Evolutionary conservation across 2,888 invertebrate species (phyloP).

Genomic region (Tetropium fuscum): DNA sequence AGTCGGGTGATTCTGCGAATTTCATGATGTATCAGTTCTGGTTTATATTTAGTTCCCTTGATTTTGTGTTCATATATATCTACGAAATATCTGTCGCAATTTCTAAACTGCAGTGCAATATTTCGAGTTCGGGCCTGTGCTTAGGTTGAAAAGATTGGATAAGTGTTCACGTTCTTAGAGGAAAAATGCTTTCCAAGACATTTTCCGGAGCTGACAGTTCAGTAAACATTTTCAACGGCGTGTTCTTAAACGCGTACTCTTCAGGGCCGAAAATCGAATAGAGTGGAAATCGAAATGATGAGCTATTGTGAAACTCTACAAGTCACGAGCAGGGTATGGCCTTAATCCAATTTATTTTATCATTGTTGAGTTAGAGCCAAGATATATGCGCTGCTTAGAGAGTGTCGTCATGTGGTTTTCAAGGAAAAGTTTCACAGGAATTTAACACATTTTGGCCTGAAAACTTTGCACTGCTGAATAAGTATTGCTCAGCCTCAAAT

Average conservation of each 20-base stretch:
- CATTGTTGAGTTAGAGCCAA: constrained; percentile 64
- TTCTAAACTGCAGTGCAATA: too few relatives aligned
- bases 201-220: constrained; percentile 65
- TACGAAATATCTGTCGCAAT: too few relatives aligned
- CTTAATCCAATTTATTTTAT: constrained; percentile 68
- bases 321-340: constrained; percentile 64
- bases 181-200: constrained; percentile 65
- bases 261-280: constrained; percentile 50
- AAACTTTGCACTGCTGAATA: constrained; percentile 12
- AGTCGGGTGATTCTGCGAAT: too few relatives aligned
- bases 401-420: constrained; percentile 39
- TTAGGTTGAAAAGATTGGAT: constrained; percentile 60
- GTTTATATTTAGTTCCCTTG: too few relatives aligned
- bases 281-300: constrained; percentile 60
- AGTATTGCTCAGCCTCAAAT: constrained; percentile 1
- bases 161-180: constrained; percentile 62
- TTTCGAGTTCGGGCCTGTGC: constrained; percentile 37
- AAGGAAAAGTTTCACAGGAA: constrained; percentile 22
- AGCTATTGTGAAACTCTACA: constrained; percentile 65
- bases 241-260: constrained; percentile 47
- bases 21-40: too few relatives aligned
- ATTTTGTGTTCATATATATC: too few relatives aligned
- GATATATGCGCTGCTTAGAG: constrained; percentile 52
- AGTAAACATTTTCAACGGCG: constrained; percentile 64
- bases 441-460: not conserved